A percentile compares a stretch with the other conserved stretches of the same genome.
phyloP scores from a whole-genome alignment of 1,140 invertebrate species.

The Drosophila mayri region DNA sequence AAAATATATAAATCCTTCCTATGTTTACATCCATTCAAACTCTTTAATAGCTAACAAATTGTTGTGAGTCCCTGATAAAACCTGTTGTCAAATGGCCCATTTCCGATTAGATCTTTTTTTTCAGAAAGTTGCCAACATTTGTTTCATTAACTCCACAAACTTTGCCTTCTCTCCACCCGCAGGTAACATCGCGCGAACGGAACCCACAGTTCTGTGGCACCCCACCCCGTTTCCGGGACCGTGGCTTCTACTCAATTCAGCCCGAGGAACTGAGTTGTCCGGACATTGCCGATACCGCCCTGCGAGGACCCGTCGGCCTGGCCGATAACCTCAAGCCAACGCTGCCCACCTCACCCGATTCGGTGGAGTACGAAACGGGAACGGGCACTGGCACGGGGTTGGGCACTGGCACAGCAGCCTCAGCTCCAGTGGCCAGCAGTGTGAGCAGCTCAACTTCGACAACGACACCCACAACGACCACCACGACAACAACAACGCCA shows the following conservation, averaged over 20 bases:
- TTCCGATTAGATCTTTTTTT: conserved; percentile 14
- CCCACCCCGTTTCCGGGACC: conserved; percentile 90
- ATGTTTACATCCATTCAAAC: too few species aligned
- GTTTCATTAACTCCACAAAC: conserved; percentile 17
- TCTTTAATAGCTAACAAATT: neutral
- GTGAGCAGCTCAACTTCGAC: conserved; percentile 73
- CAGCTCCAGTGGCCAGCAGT: conserved; percentile 74
- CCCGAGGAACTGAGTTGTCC: conserved; percentile 89
- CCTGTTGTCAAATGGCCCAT: conserved; percentile 27
- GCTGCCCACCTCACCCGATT: conserved; percentile 74
- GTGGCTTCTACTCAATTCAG: conserved; percentile 94
- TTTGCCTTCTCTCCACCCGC: neutral
- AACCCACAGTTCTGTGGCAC: conserved; percentile 97
- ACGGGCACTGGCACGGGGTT: conserved; percentile 40
- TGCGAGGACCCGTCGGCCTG: conserved; percentile 86
- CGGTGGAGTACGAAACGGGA: conserved; percentile 64
- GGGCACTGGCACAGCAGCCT: conserved; percentile 76
- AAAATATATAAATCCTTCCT: neutral
- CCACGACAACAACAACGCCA: conserved; percentile 61
- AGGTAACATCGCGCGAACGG: conserved; percentile 92
- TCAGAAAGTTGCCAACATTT: conserved; percentile 14
- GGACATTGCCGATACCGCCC: conserved; percentile 71
- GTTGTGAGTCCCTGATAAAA: conserved; percentile 1
- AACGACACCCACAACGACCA: conserved; percentile 62
- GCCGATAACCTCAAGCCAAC: conserved; percentile 81